Conservation (phyloP, 2,113 vertebrate species). For the Sylvia atricapilla region DNA sequence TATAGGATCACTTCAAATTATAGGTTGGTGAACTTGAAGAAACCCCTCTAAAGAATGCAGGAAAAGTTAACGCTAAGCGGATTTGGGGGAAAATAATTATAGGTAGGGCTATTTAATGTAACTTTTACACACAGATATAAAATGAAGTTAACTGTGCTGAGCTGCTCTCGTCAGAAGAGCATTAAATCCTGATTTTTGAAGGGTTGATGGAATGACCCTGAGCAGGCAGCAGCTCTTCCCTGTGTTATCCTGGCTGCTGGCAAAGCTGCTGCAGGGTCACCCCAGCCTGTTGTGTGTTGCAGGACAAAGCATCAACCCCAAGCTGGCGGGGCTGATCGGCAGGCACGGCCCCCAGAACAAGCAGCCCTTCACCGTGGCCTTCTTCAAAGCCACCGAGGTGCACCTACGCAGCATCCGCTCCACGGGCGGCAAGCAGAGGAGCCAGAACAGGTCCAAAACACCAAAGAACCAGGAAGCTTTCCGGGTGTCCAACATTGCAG, state of each 20-base stretch:
- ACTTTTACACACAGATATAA: not conserved
- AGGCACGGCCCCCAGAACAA: constrained; percentile 93
- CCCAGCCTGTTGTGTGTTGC: not conserved
- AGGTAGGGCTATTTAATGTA: not conserved
- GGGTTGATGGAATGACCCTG: not conserved
- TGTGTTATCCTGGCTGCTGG: not conserved
- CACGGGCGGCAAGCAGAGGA: constrained; percentile 84
- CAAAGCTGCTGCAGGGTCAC: not conserved
- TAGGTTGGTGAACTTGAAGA: constrained; percentile 75
- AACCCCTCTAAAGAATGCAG: constrained; percentile 73
- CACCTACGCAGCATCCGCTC: constrained; percentile 93
- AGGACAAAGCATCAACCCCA: constrained; percentile 94
- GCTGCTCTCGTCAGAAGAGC: not conserved
- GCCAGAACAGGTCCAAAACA: constrained; percentile 87
- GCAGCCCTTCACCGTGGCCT: constrained; percentile 97
- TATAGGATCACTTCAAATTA: constrained; percentile 72
- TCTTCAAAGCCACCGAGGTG: constrained; percentile 97
- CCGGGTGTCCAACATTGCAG: constrained; percentile 86
- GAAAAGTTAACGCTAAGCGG: constrained; percentile 23
- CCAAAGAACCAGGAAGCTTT: constrained; percentile 91
- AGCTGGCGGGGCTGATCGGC: constrained; percentile 87
- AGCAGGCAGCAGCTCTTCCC: not conserved
- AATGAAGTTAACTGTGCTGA: not conserved
- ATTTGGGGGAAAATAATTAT: constrained; percentile 19
- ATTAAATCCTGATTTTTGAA: not conserved